These are phyloP conservation scores for Larimichthys crocea DNA, from an alignment of 2,113 vertebrate species.

Conservation along the genomic window DNA sequence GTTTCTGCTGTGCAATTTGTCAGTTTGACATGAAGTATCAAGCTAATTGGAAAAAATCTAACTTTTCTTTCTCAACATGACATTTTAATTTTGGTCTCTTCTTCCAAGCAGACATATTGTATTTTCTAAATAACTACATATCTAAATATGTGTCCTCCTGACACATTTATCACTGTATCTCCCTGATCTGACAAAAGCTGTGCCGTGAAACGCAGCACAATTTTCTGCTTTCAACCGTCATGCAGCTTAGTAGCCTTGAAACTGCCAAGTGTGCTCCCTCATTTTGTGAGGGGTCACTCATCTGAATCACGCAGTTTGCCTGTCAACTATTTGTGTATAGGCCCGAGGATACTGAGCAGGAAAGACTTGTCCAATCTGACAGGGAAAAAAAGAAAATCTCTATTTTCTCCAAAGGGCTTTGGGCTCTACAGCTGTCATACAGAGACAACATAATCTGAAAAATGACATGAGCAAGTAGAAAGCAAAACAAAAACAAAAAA, in stretches of 20 bases:
- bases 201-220: slow-evolving; percentile 32
- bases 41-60: slow-evolving; percentile 16
- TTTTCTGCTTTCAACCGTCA: slow-evolving; percentile 34
- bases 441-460: neutral
- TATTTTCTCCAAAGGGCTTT: slow-evolving; percentile 30
- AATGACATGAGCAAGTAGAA: slow-evolving; percentile 10
- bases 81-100: slow-evolving; percentile 41
- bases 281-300: slow-evolving; percentile 51
- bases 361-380: slow-evolving; percentile 57
- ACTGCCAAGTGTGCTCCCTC: slow-evolving; percentile 30
- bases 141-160: slow-evolving; percentile 29
- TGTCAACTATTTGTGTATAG: slow-evolving; percentile 43
- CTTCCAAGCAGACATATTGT: neutral
- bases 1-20: slow-evolving; percentile 29
- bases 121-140: slow-evolving; percentile 16
- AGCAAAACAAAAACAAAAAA: neutral
- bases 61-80: slow-evolving; percentile 13
- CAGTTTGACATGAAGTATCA: slow-evolving; percentile 5
- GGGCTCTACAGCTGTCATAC: slow-evolving; percentile 18
- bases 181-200: slow-evolving; percentile 37
- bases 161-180: slow-evolving; percentile 55
- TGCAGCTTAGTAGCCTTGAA: slow-evolving; percentile 49
- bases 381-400: slow-evolving; percentile 39
- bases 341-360: slow-evolving; percentile 39
- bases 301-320: slow-evolving; percentile 53